Base-by-base conservation (phyloP, 2,888 invertebrate species). In the Perithous albicinctus region DNA sequence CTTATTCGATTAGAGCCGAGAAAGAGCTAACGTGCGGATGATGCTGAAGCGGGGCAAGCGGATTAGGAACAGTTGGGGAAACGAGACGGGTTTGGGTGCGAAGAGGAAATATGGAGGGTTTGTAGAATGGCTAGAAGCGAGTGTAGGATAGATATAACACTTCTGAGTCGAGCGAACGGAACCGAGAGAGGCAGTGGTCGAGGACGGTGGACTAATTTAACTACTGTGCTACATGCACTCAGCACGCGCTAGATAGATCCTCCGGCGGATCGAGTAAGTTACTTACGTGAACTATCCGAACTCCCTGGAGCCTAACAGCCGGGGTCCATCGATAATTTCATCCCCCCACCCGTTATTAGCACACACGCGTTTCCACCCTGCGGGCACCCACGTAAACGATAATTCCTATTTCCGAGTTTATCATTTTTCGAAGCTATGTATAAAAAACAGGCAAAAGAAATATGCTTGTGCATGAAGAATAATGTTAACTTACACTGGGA, bases 1-100 rank as follows among this genome's bases (percentile, higher is more conserved):
- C 80, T 85, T 82, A 80, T 81, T 87, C 86, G 84, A 87, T 85
- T 78, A 81, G 84, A 80, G 78, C 66, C 73, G 73, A 83, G 77
- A 79, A 64, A 64, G 80, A 67, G 64, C 35, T 43, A 63, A 54
- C 38, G 61, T n/a, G 66, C 67, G 32, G 72, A 43, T 54, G 73
- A 77, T 23, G 32, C 66, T 51, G 43, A 26, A 51, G 26, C 77
- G 78, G 74, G 54, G 78, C 76, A 80, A 72, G 82, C 73, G 84
- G 78, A 70, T 78, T 80, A 69, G 41, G 8, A 59, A 29, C 59
- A 51, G 75, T 64, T 12, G 5, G 67, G 51, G 76, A 46, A 67
- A 15, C 29, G 51, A 64, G 61, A 67, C 23, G 48, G n/a, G 10
- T 18, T 18, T n/a, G 41, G 3, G 38, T 15, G 59, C n/a, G 51